These are phyloP conservation scores for Mactra quadrangularis DNA, from an alignment of 1,140 invertebrate genomes.

Conservation along the genomic window DNA sequence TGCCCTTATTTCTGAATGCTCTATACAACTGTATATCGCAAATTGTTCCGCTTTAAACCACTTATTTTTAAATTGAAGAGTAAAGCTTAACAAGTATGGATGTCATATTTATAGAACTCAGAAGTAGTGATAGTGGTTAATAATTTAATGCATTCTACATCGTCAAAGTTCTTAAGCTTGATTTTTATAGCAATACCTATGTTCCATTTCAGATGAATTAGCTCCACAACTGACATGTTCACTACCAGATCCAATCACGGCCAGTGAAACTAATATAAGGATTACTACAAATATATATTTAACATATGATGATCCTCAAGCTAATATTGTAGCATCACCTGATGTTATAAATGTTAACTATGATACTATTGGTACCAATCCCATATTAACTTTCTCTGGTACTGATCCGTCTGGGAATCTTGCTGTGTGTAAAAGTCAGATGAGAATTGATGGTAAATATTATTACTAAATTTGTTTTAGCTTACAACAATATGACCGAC, in stretches of 20 bases:
- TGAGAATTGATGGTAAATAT: conserved; percentile 54
- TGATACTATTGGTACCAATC: conserved; percentile 43
- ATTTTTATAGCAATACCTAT: no score
- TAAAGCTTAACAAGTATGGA: no score
- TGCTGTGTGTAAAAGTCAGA: conserved; percentile 38
- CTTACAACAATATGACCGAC: no score
- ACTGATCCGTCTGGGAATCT: conserved; percentile 7
- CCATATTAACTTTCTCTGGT: conserved; percentile 18
- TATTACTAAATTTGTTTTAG: neutral
- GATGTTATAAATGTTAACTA: conserved; percentile 12
- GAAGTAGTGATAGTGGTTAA: no score
- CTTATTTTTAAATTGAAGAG: no score
- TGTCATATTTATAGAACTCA: no score
- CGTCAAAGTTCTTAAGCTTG: no score
- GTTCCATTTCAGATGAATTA: conserved; percentile 21
- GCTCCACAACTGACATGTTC: conserved; percentile 20
- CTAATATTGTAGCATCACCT: neutral
- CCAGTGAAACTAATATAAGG: neutral
- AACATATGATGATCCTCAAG: neutral
- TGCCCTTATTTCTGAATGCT: no score
- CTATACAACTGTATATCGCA: no score
- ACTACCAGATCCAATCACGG: conserved; percentile 12
- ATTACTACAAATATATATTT: conserved; percentile 2
- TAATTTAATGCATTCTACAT: no score
- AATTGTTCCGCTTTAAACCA: no score